phyloP scores from a whole-genome alignment of 2,888 invertebrate genomes.

The Agrotis exclamationis region DNA sequence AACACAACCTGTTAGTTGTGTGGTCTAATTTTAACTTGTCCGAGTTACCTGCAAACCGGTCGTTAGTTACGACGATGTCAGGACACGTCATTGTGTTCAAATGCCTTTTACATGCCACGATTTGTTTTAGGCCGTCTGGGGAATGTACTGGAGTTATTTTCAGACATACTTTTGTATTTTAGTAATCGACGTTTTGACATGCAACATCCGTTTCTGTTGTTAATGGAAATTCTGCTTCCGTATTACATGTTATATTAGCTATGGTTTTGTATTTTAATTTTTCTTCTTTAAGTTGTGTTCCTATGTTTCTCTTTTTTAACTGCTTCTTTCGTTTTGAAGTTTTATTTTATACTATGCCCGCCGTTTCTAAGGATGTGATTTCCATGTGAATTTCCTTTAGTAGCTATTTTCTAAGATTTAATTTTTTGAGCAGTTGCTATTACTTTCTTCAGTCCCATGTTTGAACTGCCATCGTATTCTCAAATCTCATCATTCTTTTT shows the following conservation, averaged over 20 bases:
- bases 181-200: background rate
- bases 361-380: background rate
- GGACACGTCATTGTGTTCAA: conserved; percentile 33
- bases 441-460: background rate
- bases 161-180: background rate
- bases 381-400: background rate
- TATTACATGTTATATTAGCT: too few relatives aligned
- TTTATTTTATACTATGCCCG: too few relatives aligned
- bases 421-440: background rate
- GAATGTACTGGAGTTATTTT: background rate
- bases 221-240: background rate
- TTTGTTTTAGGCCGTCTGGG: conserved; percentile 17
- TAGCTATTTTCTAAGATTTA: background rate
- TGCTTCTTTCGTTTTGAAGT: too few relatives aligned
- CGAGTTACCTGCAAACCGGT: conserved; percentile 50
- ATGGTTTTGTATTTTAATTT: background rate
- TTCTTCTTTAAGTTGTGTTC: background rate
- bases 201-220: too few relatives aligned
- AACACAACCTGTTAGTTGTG: conserved; percentile 47
- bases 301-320: background rate
- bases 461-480: background rate
- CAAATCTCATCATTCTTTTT: background rate
- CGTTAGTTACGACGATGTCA: conserved; percentile 26
- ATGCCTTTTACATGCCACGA: conserved; percentile 48
- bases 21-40: conserved; percentile 56